Percentiles rank a stretch among this genome's conserved stretches.
phyloP scores from a whole-genome alignment of 2,888 invertebrate species.

The Lasioglossum lativentre region DNA sequence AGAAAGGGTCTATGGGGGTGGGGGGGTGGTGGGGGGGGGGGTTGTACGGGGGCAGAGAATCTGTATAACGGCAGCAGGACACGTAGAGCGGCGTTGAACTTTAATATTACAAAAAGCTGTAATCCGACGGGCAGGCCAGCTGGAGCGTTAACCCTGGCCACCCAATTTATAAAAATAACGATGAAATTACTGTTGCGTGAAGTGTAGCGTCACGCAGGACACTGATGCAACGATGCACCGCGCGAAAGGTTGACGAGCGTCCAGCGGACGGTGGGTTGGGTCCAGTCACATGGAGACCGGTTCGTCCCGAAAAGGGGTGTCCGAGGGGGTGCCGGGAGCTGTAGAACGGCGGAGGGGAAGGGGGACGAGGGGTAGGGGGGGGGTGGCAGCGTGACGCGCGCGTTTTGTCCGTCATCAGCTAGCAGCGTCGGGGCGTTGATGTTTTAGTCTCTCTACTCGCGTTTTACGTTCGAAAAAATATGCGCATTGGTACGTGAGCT shows the following conservation, averaged over 20 bases:
- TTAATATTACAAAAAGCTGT: constrained; percentile 82
- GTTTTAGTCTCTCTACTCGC: constrained; percentile 78
- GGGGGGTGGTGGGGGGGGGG: not conserved
- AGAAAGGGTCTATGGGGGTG: constrained; percentile 16
- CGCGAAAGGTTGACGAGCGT: constrained; percentile 72
- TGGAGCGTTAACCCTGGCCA: constrained; percentile 83
- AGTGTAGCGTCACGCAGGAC: constrained; percentile 77
- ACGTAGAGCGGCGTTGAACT: constrained; percentile 71
- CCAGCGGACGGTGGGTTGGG: constrained; percentile 58
- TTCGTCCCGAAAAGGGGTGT: constrained; percentile 26
- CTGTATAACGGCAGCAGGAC: constrained; percentile 58
- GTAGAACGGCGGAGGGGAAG: not conserved
- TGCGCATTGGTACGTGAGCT: constrained; percentile 82
- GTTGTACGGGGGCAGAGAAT: constrained; percentile 51
- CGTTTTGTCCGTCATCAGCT: constrained; percentile 81
- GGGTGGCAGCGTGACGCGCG: constrained; percentile 70
- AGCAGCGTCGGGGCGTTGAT: constrained; percentile 77
- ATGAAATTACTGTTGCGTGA: constrained; percentile 84
- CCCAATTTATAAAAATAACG: constrained; percentile 85
- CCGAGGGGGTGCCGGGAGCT: constrained; percentile 19
- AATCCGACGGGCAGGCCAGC: constrained; percentile 80
- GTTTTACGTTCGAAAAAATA: constrained; percentile 84
- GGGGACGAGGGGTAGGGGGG: constrained; percentile 14
- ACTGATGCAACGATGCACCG: constrained; percentile 76
- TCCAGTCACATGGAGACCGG: constrained; percentile 54